These are phyloP conservation scores for Turdus rufiventris DNA, from an alignment of 2,113 vertebrate species.

Conservation along the genomic window DNA sequence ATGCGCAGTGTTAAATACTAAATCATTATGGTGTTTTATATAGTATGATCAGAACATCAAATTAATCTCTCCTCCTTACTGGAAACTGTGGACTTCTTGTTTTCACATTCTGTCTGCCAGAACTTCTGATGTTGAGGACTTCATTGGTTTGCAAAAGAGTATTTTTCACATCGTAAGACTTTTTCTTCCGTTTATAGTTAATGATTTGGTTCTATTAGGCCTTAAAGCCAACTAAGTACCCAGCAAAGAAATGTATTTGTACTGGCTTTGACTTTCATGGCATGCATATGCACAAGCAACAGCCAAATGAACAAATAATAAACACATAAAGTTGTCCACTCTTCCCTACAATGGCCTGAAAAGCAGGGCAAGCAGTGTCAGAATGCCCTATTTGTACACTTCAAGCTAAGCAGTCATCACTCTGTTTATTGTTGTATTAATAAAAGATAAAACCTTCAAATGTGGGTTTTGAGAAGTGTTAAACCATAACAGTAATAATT, in stretches of 20 bases:
- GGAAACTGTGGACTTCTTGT: neutral
- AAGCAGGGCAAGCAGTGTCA: neutral
- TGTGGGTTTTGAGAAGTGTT: neutral
- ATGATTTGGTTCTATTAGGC: constrained; percentile 14
- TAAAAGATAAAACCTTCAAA: neutral
- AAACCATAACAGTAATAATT: neutral
- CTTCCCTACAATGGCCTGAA: neutral
- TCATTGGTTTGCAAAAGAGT: neutral
- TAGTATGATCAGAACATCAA: neutral
- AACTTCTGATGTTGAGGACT: neutral
- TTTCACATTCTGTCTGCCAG: neutral
- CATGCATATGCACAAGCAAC: neutral
- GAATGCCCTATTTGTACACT: neutral
- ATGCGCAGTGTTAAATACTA: neutral
- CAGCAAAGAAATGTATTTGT: constrained; percentile 26
- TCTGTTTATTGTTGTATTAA: neutral
- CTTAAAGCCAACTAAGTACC: constrained; percentile 20
- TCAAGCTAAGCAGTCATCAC: neutral
- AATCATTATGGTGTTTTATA: neutral
- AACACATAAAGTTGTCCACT: neutral
- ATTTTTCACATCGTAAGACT: neutral
- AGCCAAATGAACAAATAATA: neutral
- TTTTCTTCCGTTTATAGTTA: constrained; percentile 20
- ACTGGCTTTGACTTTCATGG: neutral
- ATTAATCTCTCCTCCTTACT: neutral